Conservation (phyloP, 2,797 vertebrate genomes). For the Antennarius maculatus region DNA sequence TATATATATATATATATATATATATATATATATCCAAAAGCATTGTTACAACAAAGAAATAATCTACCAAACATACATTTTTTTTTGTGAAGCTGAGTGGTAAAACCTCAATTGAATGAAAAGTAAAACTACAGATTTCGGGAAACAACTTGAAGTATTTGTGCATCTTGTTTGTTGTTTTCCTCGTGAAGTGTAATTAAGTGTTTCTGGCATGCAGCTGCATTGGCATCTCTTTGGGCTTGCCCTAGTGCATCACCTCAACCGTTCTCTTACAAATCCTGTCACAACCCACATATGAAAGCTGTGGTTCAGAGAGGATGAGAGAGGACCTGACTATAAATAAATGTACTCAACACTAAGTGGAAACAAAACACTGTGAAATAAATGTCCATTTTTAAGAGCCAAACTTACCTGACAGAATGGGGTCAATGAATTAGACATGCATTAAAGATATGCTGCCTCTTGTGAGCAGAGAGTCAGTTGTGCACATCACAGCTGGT, state of each 20-base stretch:
- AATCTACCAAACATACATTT: no score
- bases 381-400: slow-evolving; percentile 70
- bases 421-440: slow-evolving; percentile 71
- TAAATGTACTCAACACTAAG: slow-evolving; percentile 75
- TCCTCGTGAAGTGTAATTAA: slow-evolving; percentile 36
- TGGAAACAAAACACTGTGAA: slow-evolving; percentile 75
- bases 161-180: slow-evolving; percentile 19
- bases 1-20: no score
- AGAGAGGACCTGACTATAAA: slow-evolving; percentile 68
- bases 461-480: slow-evolving; percentile 29
- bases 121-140: background rate
- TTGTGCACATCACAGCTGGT: slow-evolving; percentile 13
- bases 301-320: slow-evolving; percentile 40
- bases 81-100: slow-evolving; percentile 7
- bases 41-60: no score
- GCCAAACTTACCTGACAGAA: slow-evolving; percentile 62
- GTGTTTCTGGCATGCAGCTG: slow-evolving; percentile 26
- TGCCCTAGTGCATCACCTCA: background rate
- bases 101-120: background rate
- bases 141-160: background rate
- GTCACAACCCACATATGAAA: slow-evolving; percentile 34
- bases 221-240: slow-evolving; percentile 20
- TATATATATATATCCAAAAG: no score
- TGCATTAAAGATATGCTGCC: slow-evolving; percentile 44
- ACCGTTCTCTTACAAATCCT: slow-evolving; percentile 41